Evolutionary conservation across 2,113 vertebrate species (phyloP).

Genomic region (Stegostoma tigrinum): DNA sequence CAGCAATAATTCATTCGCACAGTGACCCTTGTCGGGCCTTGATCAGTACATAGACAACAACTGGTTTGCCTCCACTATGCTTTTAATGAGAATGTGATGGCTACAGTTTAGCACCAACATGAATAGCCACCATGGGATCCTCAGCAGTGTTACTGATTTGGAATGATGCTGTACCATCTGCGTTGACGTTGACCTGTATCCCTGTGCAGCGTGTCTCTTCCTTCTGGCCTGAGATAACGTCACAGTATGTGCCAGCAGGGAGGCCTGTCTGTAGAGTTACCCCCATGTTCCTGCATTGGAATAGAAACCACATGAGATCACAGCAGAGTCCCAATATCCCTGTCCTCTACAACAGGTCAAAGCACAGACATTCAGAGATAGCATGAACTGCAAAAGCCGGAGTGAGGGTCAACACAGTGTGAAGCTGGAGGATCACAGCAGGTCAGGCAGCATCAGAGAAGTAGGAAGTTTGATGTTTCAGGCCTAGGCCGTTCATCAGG

Average conservation of each 20-base stretch:
- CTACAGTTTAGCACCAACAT: constrained; percentile 60
- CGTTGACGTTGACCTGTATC: constrained; percentile 60
- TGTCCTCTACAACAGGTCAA: neutral
- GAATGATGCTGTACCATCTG: constrained; percentile 65
- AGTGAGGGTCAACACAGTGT: too few relatives aligned
- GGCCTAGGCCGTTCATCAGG: too few relatives aligned
- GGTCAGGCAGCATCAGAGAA: too few relatives aligned
- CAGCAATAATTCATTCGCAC: neutral
- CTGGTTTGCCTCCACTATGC: neutral
- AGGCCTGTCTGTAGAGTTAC: constrained; percentile 70
- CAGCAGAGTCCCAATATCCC: neutral
- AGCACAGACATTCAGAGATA: too few relatives aligned
- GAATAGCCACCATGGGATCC: constrained; percentile 80
- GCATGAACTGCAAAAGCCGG: too few relatives aligned
- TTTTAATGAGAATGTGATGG: neutral
- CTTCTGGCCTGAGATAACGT: constrained; percentile 84
- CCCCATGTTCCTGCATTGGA: constrained; percentile 60
- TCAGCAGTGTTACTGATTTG: constrained; percentile 68
- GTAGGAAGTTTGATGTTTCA: too few relatives aligned
- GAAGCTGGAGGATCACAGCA: too few relatives aligned
- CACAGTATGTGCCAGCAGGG: constrained; percentile 78
- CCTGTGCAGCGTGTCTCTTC: constrained; percentile 63
- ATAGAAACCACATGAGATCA: constrained; percentile 27
- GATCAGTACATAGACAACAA: neutral
- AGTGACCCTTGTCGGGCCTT: neutral